Percentiles rank a stretch among this genome's conserved stretches.
Evolutionary conservation across 2,113 vertebrate genomes (phyloP).

Genomic region (Nematolebias whitei): DNA sequence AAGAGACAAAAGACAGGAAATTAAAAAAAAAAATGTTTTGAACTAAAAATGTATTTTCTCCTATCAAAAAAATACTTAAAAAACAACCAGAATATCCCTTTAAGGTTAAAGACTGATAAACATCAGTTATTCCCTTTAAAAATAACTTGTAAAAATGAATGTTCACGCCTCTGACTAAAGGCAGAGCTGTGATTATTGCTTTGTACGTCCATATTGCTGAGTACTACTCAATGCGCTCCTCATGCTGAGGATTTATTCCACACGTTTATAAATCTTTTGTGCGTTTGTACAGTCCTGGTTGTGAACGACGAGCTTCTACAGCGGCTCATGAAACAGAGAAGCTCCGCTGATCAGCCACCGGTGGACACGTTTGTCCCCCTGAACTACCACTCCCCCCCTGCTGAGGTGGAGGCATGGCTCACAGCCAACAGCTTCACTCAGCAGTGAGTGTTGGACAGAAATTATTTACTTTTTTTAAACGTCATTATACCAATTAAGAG

Average conservation of each 20-base stretch:
- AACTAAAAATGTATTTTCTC: too few species aligned
- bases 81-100: too few species aligned
- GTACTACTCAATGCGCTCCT: background rate
- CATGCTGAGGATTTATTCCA: background rate
- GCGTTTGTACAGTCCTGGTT: slow-evolving; percentile 57
- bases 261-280: background rate
- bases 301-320: slow-evolving; percentile 82
- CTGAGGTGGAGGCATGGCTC: slow-evolving; percentile 84
- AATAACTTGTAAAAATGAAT: background rate
- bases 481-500: too few species aligned
- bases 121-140: background rate
- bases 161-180: background rate
- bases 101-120: background rate
- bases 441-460: slow-evolving; percentile 65
- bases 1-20: too few species aligned
- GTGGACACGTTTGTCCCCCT: slow-evolving; percentile 55
- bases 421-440: slow-evolving; percentile 81
- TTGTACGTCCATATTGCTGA: too few species aligned
- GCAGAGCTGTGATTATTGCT: background rate
- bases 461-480: too few species aligned
- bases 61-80: too few species aligned
- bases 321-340: slow-evolving; percentile 63
- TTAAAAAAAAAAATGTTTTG: too few species aligned
- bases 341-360: slow-evolving; percentile 34
- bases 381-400: slow-evolving; percentile 71